These are phyloP conservation scores for Danaus melanippus DNA, from an alignment of 1,140 invertebrate species.

Conservation along the genomic window DNA sequence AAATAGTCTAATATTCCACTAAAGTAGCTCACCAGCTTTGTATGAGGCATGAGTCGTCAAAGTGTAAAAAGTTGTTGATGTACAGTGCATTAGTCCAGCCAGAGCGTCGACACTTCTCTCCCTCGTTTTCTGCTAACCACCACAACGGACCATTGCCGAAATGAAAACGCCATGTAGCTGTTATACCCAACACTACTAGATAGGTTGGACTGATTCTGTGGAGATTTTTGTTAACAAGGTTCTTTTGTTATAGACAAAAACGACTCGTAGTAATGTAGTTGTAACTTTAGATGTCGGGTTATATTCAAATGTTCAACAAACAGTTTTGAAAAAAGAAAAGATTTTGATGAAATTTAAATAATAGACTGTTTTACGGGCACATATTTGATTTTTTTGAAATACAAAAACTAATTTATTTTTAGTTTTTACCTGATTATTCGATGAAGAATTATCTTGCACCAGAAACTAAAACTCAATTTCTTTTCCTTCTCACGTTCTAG, in stretches of 20 bases:
- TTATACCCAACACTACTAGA: constrained; percentile 36
- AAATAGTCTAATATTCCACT: no score
- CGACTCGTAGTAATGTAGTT: no score
- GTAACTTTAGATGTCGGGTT: no score
- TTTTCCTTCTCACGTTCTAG: constrained; percentile 22
- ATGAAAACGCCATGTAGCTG: constrained; percentile 37
- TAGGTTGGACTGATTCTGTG: constrained; percentile 43
- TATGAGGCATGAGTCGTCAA: constrained; percentile 35
- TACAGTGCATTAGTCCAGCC: constrained; percentile 79
- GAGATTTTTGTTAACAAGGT: no score
- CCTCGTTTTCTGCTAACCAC: constrained; percentile 43
- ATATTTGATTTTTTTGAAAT: no score
- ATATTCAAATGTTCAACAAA: no score
- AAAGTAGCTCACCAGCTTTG: constrained; percentile 36
- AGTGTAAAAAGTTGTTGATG: constrained; percentile 70
- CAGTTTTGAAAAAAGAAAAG: not conserved
- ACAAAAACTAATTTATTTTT: no score
- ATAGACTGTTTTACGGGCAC: no score
- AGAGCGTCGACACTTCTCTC: constrained; percentile 69
- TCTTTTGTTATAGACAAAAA: no score
- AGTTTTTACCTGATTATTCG: constrained; percentile 32
- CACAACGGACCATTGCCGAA: constrained; percentile 37
- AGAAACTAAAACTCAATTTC: constrained; percentile 20
- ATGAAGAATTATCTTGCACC: constrained; percentile 29
- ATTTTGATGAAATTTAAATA: no score